A percentile compares a stretch with the other conserved stretches of the same genome.
These are phyloP conservation scores for Sitobion miscanthi DNA, from an alignment of 1,140 invertebrate species.

Conservation along the genomic window DNA sequence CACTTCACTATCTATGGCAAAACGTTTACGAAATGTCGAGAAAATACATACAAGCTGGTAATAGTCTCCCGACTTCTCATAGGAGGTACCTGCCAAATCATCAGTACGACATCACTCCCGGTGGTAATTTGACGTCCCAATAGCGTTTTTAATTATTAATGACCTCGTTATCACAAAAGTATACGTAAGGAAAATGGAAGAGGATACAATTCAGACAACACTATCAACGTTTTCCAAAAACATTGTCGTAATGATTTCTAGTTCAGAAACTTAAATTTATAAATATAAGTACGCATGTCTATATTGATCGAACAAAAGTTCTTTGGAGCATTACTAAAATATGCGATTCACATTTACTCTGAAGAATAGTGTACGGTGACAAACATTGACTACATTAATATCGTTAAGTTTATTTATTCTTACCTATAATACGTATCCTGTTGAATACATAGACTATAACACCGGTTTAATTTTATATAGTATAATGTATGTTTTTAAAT, in stretches of 20 bases:
- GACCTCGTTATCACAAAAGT: not conserved
- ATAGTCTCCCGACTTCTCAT: too few relatives aligned
- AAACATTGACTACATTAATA: not conserved
- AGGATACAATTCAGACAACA: not conserved
- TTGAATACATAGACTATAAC: not conserved
- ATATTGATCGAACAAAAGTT: not conserved
- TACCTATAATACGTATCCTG: not conserved
- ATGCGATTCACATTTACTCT: not conserved
- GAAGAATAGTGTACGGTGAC: not conserved
- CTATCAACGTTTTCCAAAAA: not conserved
- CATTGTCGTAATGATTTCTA: not conserved
- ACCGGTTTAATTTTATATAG: not conserved
- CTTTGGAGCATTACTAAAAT: not conserved
- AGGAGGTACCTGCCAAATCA: too few relatives aligned
- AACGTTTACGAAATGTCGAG: too few relatives aligned
- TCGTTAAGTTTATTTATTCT: not conserved
- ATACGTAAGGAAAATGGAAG: not conserved
- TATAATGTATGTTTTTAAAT: not conserved
- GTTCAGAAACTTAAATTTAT: not conserved
- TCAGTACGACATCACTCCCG: too few relatives aligned
- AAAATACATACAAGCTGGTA: too few relatives aligned
- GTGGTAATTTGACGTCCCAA: not conserved
- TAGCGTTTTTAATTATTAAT: not conserved
- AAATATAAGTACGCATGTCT: too few relatives aligned
- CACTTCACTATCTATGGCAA: too few relatives aligned